phyloP scores from a whole-genome alignment of 1,140 invertebrate species.

The Ceratoteleas bidentatus region DNA sequence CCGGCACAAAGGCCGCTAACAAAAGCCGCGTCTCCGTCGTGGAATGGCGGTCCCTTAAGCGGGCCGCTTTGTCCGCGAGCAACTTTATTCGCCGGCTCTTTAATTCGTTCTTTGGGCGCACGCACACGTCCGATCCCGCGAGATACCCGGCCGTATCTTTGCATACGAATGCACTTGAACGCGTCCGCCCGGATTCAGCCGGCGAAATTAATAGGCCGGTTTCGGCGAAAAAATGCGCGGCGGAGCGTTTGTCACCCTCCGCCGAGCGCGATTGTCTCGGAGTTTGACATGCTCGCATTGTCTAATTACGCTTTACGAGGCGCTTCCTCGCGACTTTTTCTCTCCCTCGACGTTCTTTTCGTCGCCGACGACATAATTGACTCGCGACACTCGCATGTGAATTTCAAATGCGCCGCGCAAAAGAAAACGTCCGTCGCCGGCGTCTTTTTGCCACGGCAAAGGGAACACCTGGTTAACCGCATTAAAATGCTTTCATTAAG shows the following conservation, averaged over 20 bases:
- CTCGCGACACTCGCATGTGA: conserved; percentile 51
- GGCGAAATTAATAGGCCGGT: conserved; percentile 43
- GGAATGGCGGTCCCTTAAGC: no score
- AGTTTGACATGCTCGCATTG: conserved; percentile 38
- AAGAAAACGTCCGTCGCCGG: conserved; percentile 52
- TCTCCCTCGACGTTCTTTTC: conserved; percentile 19
- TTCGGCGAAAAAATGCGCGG: conserved; percentile 50
- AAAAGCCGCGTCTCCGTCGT: no score
- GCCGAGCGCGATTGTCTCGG: no score
- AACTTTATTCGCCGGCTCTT: conserved; percentile 36
- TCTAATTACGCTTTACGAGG: conserved; percentile 51
- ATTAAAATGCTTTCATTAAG: conserved; percentile 65
- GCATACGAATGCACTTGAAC: conserved; percentile 41
- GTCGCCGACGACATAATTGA: conserved; percentile 53
- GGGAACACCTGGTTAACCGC: conserved; percentile 59
- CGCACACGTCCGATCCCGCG: conserved; percentile 1
- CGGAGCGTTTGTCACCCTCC: no score
- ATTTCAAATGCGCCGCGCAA: conserved; percentile 60
- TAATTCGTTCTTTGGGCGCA: no score
- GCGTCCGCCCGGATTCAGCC: conserved; percentile 28
- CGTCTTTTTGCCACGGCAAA: conserved; percentile 51
- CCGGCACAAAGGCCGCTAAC: no score
- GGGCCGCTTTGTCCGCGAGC: conserved; percentile 7
- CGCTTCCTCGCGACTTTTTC: conserved; percentile 18
- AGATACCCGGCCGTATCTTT: conserved; percentile 31